Evolutionary conservation across 2,113 vertebrate species (phyloP).

Genomic region (Eolophus roseicapilla): DNA sequence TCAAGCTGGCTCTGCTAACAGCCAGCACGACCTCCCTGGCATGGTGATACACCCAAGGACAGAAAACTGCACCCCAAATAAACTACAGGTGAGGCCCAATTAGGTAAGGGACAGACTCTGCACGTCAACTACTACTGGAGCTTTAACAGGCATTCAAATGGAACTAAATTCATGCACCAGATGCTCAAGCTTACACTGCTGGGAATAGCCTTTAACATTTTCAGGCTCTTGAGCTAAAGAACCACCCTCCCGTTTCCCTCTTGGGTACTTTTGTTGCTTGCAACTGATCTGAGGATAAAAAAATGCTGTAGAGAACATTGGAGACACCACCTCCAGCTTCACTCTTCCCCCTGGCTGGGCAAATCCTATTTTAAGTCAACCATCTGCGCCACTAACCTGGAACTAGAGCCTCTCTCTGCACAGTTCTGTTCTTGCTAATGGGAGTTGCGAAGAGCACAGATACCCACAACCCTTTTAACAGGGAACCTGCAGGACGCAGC

Average conservation of each 20-base stretch:
- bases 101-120: not conserved
- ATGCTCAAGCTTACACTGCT: not conserved
- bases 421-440: not conserved
- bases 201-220: not conserved
- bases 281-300: not conserved
- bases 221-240: not conserved
- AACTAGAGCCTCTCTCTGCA: not conserved
- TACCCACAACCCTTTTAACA: not conserved
- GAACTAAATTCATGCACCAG: not conserved
- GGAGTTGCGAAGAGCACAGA: not conserved
- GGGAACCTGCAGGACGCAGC: not conserved
- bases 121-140: not conserved
- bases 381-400: constrained; percentile 5
- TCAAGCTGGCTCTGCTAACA: not conserved
- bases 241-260: not conserved
- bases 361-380: constrained; percentile 41
- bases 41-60: not conserved
- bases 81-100: not conserved
- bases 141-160: not conserved
- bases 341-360: not conserved
- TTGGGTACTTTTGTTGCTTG: not conserved
- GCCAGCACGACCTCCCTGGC: not conserved
- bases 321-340: constrained; percentile 23
- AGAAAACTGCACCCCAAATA: not conserved
- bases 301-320: not conserved